Base-by-base conservation (phyloP, 2,888 invertebrate species). In the Tetragnatha montana region DNA sequence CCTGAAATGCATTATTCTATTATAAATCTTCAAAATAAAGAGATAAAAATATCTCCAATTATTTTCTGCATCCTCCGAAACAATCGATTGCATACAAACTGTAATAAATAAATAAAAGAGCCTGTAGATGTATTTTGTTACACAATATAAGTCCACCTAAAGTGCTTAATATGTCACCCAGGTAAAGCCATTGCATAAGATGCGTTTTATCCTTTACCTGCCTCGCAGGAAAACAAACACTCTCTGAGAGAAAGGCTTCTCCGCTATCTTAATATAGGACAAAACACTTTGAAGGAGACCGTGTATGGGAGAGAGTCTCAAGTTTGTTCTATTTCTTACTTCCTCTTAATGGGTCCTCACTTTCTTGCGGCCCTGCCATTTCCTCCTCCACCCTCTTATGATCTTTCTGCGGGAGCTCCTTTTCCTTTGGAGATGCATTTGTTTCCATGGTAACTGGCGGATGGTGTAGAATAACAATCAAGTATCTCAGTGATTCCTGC, bases 391-490 rank as follows among this genome's bases (percentile, higher is more conserved):
- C 68, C 70, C 84, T 22, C 69, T 69, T 76, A 50, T 49, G 49
- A 76, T 70, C 50, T 76, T 76, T 76, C 50, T 49, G 10, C n/a
- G 21, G 35, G 49, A 49, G 14, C 10, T n/a, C 47, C 70, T 60
- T 49, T 70, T 68, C 35, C n/a, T 74, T 51, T 8, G 49, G 50
- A 22, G 76, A 84, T 8, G 69, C 84, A 84, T 84, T 84, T 84
- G 70, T 84, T 76, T 49, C 76, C 49, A 84, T 76, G 84, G 84
- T 69, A 14, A 76, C 84, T 1, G 6, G 69, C 47, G 49, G 47
- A 76, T 19, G 22, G 69, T 76, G 50, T 84, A 84, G 76, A 76
- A 76, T 76, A 76, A 76, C 84, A 84, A 76, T 76, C 84, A 84
- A 76, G 69, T 76, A 21, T 35, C 50, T 6, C 12, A 17, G 84